phyloP scores from a whole-genome alignment of 2,888 invertebrate species.

The Hybos culiciformis region DNA sequence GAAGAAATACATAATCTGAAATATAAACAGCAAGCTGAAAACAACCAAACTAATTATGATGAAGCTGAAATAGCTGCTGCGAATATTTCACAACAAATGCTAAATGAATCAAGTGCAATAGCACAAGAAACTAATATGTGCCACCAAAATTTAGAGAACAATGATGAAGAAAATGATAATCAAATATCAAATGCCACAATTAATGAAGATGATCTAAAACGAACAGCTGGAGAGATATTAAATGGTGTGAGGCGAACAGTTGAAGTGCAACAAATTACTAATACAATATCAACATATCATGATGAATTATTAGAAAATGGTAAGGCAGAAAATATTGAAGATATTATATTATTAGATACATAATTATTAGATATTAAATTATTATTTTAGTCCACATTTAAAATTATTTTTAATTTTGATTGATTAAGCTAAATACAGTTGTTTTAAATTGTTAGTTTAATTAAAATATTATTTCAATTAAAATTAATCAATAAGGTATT shows the following conservation, averaged over 20 bases:
- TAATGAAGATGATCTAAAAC: slow-evolving; percentile 36
- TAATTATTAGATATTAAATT: not conserved
- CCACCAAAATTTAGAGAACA: too few relatives aligned
- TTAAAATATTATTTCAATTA: too few relatives aligned
- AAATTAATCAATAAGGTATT: too few relatives aligned
- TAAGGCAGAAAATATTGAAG: slow-evolving; percentile 16
- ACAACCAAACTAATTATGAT: slow-evolving; percentile 22
- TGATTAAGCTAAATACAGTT: too few relatives aligned
- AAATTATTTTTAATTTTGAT: too few relatives aligned
- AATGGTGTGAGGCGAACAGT: slow-evolving; percentile 45
- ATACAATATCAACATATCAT: slow-evolving; percentile 32
- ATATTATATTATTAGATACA: not conserved
- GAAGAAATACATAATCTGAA: slow-evolving; percentile 20
- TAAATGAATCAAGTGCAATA: slow-evolving; percentile 11
- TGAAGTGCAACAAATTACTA: slow-evolving; percentile 43
- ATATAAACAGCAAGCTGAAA: slow-evolving; percentile 14
- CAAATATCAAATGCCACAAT: slow-evolving; percentile 23
- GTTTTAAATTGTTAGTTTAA: too few relatives aligned
- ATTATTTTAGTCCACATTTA: not conserved
- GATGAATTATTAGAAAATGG: slow-evolving; percentile 33
- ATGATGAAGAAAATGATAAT: slow-evolving; percentile 5
- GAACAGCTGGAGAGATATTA: slow-evolving; percentile 45
- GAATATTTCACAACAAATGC: slow-evolving; percentile 28
- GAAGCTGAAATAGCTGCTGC: slow-evolving; percentile 33
- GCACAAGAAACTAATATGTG: slow-evolving; percentile 8